Evolutionary conservation across 2,888 invertebrate genomes (phyloP).

Genomic region (Caenorhabditis becei): DNA sequence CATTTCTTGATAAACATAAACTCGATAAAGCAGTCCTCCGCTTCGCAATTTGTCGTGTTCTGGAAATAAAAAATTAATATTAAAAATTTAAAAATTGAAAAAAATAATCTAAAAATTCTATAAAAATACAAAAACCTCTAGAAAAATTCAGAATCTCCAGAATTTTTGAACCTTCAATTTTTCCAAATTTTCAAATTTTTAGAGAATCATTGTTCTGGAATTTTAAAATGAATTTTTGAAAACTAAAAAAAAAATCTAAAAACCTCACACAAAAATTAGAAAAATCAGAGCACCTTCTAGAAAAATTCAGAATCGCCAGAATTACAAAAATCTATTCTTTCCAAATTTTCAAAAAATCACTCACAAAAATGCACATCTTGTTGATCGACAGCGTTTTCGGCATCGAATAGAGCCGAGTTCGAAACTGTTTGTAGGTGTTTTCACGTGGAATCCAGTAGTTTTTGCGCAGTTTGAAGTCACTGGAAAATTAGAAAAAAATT

Average conservation of each 20-base stretch:
- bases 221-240: not conserved
- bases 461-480: constrained; percentile 27
- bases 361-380: constrained; percentile 20
- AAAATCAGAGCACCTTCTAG: too few species aligned
- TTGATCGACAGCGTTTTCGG: constrained; percentile 24
- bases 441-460: constrained; percentile 37
- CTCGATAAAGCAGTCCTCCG: constrained; percentile 45
- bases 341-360: constrained; percentile 2
- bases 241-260: too few species aligned
- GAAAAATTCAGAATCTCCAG: too few species aligned
- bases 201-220: too few species aligned
- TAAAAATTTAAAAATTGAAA: not conserved
- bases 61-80: constrained; percentile 1
- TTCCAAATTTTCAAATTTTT: not conserved
- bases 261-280: too few species aligned
- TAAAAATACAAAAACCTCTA: too few species aligned
- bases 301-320: too few species aligned
- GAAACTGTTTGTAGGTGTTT: constrained; percentile 11
- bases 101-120: too few species aligned
- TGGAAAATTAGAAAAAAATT: constrained; percentile 16
- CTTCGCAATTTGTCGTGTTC: constrained; percentile 41
- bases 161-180: not conserved
- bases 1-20: constrained; percentile 40
- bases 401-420: constrained; percentile 28
- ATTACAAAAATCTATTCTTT: not conserved